Conservation (phyloP, 2,888 invertebrate genomes). For the Fissipunctia ypsillon region DNA sequence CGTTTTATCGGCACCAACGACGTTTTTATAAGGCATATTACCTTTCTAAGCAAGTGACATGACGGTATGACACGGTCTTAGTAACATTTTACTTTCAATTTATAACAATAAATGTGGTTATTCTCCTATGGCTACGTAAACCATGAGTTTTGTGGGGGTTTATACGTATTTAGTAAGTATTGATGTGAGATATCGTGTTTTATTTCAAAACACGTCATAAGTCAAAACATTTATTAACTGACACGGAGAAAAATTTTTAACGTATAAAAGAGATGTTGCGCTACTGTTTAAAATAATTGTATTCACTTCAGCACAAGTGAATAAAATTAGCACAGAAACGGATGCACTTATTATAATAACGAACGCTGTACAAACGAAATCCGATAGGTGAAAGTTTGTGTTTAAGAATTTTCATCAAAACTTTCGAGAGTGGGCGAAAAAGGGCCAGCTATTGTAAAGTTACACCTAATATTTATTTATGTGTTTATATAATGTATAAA, state of each 20-base stretch:
- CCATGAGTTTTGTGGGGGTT: not conserved
- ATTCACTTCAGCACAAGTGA: not conserved
- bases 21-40: slow-evolving; percentile 55
- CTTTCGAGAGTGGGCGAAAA: slow-evolving; percentile 51
- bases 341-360: slow-evolving; percentile 10
- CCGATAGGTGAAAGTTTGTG: slow-evolving; percentile 52
- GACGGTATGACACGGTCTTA: slow-evolving; percentile 13
- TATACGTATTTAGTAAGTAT: not conserved
- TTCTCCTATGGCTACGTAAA: not conserved
- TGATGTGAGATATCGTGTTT: not conserved
- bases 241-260: not conserved
- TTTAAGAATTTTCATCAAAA: slow-evolving; percentile 40
- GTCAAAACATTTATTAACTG: slow-evolving; percentile 5
- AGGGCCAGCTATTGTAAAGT: slow-evolving; percentile 39
- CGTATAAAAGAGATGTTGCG: not conserved
- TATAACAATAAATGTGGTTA: slow-evolving; percentile 2
- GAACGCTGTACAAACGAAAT: slow-evolving; percentile 34
- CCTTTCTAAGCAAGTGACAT: slow-evolving; percentile 36
- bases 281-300: not conserved
- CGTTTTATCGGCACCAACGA: slow-evolving; percentile 57
- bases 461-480: slow-evolving; percentile 37
- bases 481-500: slow-evolving; percentile 52
- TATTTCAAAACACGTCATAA: not conserved
- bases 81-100: slow-evolving; percentile 25
- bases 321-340: slow-evolving; percentile 19